Conservation (phyloP, 35 echinoderm and acorn worm genomes). For the Chiridota heheva region DNA sequence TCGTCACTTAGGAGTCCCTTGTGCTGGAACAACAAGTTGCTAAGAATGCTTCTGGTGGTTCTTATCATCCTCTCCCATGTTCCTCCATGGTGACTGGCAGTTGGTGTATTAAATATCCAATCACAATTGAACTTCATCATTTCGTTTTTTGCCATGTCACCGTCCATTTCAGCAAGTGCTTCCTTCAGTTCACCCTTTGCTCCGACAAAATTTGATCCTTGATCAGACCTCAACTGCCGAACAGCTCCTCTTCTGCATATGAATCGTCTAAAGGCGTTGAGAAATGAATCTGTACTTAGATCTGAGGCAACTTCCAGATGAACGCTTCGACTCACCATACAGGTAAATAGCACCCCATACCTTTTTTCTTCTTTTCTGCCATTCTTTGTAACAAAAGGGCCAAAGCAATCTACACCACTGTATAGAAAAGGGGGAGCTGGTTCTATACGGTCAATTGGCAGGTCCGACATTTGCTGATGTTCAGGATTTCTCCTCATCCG, state of each 20-base stretch:
- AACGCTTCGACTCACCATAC: slow-evolving; percentile 31
- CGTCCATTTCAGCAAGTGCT: slow-evolving; percentile 52
- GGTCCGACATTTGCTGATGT: slow-evolving; percentile 62
- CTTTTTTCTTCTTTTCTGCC: slow-evolving; percentile 41
- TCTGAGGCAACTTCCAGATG: slow-evolving; percentile 50
- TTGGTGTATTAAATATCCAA: slow-evolving; percentile 71
- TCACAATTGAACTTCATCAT: slow-evolving; percentile 56
- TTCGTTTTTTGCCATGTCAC: slow-evolving; percentile 2
- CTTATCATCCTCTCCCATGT: slow-evolving; percentile 35
- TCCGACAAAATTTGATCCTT: slow-evolving; percentile 63
- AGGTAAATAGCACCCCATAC: slow-evolving; percentile 65
- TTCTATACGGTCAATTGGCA: slow-evolving; percentile 26
- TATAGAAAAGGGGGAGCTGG: slow-evolving; percentile 42
- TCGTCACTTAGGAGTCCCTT: slow-evolving; percentile 14
- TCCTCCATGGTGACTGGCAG: slow-evolving; percentile 53
- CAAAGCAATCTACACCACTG: slow-evolving; percentile 57
- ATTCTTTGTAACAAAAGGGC: slow-evolving; percentile 43
- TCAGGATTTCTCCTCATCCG: slow-evolving; percentile 18
- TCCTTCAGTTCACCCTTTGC: slow-evolving; percentile 46
- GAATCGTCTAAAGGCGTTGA: slow-evolving; percentile 70
- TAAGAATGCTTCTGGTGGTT: background rate
- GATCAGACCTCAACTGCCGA: slow-evolving; percentile 61
- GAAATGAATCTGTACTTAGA: slow-evolving; percentile 46
- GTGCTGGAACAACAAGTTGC: slow-evolving; percentile 24
- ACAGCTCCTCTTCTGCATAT: slow-evolving; percentile 57